Base-by-base conservation (phyloP, 2,888 invertebrate genomes). In the Vanessa cardui region DNA sequence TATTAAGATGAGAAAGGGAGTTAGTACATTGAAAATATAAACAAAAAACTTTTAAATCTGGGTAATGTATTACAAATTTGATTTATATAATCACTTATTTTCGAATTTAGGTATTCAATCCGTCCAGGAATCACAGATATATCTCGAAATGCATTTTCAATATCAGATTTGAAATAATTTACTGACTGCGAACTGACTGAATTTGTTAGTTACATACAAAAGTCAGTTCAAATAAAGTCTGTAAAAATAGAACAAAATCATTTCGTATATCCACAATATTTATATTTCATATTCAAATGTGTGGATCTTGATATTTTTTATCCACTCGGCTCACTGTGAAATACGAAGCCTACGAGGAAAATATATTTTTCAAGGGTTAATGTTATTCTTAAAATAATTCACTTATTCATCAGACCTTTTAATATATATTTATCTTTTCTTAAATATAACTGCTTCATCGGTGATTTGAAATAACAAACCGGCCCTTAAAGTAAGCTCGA, bases 321-420 rank as follows among this genome's bases (percentile, higher is more conserved):
- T 77, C 77, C 66, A 68, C 66, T 26, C 64, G 76, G 80, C 75
- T 82, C 78, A 79, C 79, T 79, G 80, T 78, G 47, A 59, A 64
- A 58, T 59, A 58, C 47, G 33, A 39, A 58, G 58, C 33, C 58
- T 64, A 47, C 47, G 20, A 33, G 47, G 58, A 49, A 50, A 33
- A 50, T 52, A n/a, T 46, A 12, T 52, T 59, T 65, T 64, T 47
- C 49, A 26, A 47, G 45, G 44, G 58, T 31, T 50, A 44, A 81
- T 39, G 49, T 33, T 59, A 64, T 64, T 64, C 46, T 21, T 9
- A 12, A 64, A 58, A 8, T 39, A 56, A 44, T 56, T 33, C 18
- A 12, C 9, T 9, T n/a, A 12, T 6, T 56, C 7, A 56, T 39
- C 33, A 16, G 52, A 7, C 16, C 7, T 39, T 33, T 39, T 56